phyloP scores from a whole-genome alignment of 64 coral and sea anemone species.

The Porites australiensis region DNA sequence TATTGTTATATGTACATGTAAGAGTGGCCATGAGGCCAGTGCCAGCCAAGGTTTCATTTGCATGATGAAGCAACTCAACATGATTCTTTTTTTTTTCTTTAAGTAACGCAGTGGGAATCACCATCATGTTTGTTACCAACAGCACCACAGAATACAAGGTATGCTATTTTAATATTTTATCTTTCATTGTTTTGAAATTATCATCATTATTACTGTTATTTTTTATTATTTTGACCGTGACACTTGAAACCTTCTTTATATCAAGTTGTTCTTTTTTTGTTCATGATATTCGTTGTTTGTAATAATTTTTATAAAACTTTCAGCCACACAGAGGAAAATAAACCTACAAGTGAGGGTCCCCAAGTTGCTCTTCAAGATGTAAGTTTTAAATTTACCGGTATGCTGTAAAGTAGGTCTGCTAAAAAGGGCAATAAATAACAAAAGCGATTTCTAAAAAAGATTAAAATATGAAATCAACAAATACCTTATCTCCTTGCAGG shows the following conservation, averaged over 20 bases:
- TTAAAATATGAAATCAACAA: too few relatives aligned
- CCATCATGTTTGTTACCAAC: slow-evolving; percentile 61
- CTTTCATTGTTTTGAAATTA: neutral
- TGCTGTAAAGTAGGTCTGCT: neutral
- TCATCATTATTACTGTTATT: too few relatives aligned
- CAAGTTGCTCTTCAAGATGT: neutral
- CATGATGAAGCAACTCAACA: too few relatives aligned
- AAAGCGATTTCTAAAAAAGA: too few relatives aligned
- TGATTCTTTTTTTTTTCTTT: neutral
- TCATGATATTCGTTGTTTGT: too few relatives aligned
- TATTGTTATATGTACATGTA: too few relatives aligned
- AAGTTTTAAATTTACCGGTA: neutral
- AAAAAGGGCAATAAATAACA: neutral
- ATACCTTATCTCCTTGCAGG: too few relatives aligned
- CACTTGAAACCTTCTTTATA: neutral
- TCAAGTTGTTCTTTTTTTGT: too few relatives aligned
- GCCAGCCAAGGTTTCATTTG: too few relatives aligned
- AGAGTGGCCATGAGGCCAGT: too few relatives aligned
- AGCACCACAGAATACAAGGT: slow-evolving; percentile 28
- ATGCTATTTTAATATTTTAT: neutral
- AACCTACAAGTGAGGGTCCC: neutral
- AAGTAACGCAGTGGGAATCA: slow-evolving; percentile 83
- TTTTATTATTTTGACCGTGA: neutral
- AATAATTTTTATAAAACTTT: neutral
- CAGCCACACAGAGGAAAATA: neutral